phyloP scores from a whole-genome alignment of 2,113 vertebrate species.

The Bujurquina vittata region DNA sequence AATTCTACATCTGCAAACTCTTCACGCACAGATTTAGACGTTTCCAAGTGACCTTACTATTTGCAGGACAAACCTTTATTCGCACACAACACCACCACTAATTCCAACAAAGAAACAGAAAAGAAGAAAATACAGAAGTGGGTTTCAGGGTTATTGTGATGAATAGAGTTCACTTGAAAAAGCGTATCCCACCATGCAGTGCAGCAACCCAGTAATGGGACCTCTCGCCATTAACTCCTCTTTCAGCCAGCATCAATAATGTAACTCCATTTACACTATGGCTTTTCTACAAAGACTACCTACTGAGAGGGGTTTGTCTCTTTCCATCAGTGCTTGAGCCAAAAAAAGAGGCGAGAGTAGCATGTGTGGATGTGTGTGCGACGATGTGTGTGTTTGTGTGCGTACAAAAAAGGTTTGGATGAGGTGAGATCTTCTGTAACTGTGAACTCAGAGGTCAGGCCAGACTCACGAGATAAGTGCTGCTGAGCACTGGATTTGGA shows the following conservation, averaged over 20 bases:
- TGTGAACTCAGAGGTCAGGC: slow-evolving; percentile 58
- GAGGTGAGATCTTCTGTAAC: slow-evolving; percentile 48
- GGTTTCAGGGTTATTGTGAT: background rate
- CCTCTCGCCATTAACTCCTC: slow-evolving; percentile 50
- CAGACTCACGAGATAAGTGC: slow-evolving; percentile 60
- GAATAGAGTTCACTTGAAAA: slow-evolving; percentile 37
- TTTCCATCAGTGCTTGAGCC: slow-evolving; percentile 36
- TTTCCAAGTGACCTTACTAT: background rate
- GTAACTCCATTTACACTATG: slow-evolving; percentile 65
- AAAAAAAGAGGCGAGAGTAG: slow-evolving; percentile 35
- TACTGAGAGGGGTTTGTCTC: slow-evolving; percentile 39
- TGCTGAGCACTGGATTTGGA: slow-evolving; percentile 48
- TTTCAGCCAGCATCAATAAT: slow-evolving; percentile 68
- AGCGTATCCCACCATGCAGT: slow-evolving; percentile 4
- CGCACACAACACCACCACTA: background rate
- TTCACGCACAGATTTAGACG: background rate
- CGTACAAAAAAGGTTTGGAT: background rate
- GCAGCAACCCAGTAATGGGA: slow-evolving; percentile 50
- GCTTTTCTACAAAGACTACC: slow-evolving; percentile 42
- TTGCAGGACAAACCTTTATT: slow-evolving; percentile 11
- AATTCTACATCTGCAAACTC: slow-evolving; percentile 16
- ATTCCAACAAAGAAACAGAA: background rate
- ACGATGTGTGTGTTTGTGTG: slow-evolving; percentile 8
- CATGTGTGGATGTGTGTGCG: background rate
- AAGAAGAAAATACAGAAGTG: background rate